Percentiles rank a stretch among this genome's conserved stretches.
These are phyloP conservation scores for Argyresthia albistria DNA, from an alignment of 2,888 invertebrate species.

Conservation along the genomic window DNA sequence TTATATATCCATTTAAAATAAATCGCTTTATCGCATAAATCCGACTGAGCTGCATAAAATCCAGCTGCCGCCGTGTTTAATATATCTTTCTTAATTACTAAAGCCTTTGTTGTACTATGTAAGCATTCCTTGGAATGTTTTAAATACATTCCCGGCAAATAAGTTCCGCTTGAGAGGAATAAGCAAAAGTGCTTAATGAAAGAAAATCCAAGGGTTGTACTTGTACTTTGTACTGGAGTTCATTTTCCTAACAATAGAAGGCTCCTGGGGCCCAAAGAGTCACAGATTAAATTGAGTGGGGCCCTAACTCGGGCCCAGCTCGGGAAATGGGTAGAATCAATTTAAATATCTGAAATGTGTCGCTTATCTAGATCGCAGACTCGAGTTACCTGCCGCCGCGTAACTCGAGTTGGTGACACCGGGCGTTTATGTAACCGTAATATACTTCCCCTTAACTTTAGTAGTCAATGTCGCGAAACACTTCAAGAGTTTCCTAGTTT, in stretches of 20 bases:
- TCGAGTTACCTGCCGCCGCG: conserved; percentile 28
- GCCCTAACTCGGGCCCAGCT: conserved; percentile 53
- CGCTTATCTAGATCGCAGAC: conserved; percentile 58
- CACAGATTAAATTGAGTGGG: conserved; percentile 65
- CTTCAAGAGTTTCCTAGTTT: too few relatives aligned
- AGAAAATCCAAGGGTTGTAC: conserved; percentile 9
- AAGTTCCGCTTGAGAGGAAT: conserved; percentile 61
- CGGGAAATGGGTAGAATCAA: conserved; percentile 70
- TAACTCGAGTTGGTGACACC: conserved; percentile 15
- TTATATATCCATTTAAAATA: background rate
- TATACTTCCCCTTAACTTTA: background rate
- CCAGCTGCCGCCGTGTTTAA: conserved; percentile 68
- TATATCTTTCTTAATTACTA: conserved; percentile 72
- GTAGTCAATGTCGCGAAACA: background rate
- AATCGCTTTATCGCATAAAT: background rate
- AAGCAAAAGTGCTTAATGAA: conserved; percentile 51
- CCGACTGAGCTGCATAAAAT: conserved; percentile 35
- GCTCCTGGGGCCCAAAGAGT: conserved; percentile 45
- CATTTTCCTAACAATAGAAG: conserved; percentile 66
- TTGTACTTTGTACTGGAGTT: conserved; percentile 30
- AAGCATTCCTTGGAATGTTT: conserved; percentile 68
- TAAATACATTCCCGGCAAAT: conserved; percentile 69
- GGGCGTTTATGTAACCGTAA: background rate
- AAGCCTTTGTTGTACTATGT: conserved; percentile 73
- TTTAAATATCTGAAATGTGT: conserved; percentile 70